These are phyloP conservation scores for Cherax destructor DNA, from an alignment of 1,140 invertebrate species.

Conservation along the genomic window DNA sequence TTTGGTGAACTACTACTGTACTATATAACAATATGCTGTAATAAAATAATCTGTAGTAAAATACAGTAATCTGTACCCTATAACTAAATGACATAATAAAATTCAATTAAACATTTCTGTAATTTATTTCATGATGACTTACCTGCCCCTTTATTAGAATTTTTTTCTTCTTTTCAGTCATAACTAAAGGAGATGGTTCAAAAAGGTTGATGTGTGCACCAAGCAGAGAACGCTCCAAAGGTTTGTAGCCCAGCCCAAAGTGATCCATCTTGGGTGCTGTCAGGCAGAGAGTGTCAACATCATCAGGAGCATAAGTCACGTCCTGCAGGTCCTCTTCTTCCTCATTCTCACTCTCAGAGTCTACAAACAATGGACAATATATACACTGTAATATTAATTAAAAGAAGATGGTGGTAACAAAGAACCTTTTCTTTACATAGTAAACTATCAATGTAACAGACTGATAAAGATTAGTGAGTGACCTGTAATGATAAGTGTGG, in stretches of 20 bases:
- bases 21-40: no score
- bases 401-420: background rate
- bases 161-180: conserved; percentile 80
- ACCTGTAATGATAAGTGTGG: no score
- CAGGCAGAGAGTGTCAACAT: conserved; percentile 82
- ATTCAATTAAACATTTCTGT: no score
- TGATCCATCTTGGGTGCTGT: conserved; percentile 84
- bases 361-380: background rate
- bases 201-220: conserved; percentile 75
- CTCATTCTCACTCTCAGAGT: conserved; percentile 14
- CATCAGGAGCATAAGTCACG: conserved; percentile 88
- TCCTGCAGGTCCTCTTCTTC: conserved; percentile 72
- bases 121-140: conserved; percentile 6
- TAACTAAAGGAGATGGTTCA: conserved; percentile 75
- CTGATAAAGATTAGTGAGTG: no score
- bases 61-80: no score
- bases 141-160: conserved; percentile 88
- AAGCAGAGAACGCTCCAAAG: conserved; percentile 81
- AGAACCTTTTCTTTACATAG: no score
- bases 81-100: no score
- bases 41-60: no score
- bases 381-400: background rate
- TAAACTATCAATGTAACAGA: no score
- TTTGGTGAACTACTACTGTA: no score
- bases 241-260: conserved; percentile 93